Percentiles rank a stretch among this genome's conserved stretches.
Conservation (phyloP, 2,888 invertebrate genomes). For the Litoditis marina region DNA sequence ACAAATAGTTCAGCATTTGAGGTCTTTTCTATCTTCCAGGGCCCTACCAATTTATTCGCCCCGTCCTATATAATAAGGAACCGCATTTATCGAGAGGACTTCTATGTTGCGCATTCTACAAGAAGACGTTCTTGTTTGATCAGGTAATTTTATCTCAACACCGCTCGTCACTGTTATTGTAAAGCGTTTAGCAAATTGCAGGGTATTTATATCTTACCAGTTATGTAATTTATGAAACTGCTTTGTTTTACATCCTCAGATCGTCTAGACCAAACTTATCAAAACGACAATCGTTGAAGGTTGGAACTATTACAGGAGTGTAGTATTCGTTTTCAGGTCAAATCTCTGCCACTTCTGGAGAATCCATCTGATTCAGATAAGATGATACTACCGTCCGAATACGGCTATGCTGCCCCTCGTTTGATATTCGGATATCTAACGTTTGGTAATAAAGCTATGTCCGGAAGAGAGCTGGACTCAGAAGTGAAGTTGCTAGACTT, state of each 20-base stretch:
- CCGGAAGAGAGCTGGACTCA: background rate
- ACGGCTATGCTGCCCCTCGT: constrained; percentile 9
- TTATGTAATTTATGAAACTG: no score
- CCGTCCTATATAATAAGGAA: background rate
- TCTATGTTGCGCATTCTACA: constrained; percentile 14
- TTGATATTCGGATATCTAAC: constrained; percentile 9
- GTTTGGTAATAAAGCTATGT: constrained; percentile 6
- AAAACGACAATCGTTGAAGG: no score
- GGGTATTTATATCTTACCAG: no score
- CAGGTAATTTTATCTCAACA: background rate
- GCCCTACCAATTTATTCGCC: constrained; percentile 1
- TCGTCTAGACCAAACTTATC: no score
- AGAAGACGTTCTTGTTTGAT: constrained; percentile 2
- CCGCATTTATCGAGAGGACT: background rate
- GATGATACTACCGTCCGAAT: constrained; percentile 4
- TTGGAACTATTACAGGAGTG: no score
- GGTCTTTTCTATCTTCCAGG: no score
- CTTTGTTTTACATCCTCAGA: no score
- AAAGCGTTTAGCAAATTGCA: no score
- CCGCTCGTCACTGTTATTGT: background rate
- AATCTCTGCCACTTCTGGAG: background rate
- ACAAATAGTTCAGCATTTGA: no score
- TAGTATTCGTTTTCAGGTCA: background rate
- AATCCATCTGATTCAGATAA: background rate
- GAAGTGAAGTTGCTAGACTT: constrained; percentile 8